A percentile compares a stretch with the other conserved stretches of the same genome.
phyloP scores from a whole-genome alignment of 2,113 vertebrate genomes.

The Boulengeromyrus knoepffleri region DNA sequence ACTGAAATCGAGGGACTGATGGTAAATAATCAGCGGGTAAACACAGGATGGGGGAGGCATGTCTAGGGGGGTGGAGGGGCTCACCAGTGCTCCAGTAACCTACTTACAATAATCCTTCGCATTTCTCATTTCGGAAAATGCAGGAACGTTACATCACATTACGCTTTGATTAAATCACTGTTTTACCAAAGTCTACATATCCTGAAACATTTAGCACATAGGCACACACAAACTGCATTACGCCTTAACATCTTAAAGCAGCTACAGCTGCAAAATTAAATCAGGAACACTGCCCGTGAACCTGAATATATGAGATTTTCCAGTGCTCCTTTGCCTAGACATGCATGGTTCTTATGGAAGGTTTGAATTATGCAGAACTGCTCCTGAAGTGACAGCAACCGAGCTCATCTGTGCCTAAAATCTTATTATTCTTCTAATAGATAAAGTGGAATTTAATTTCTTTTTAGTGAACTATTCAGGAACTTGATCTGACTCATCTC shows the following conservation, averaged over 20 bases:
- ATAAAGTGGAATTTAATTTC: neutral
- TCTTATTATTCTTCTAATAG: neutral
- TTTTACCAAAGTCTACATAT: constrained; percentile 9
- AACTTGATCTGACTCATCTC: neutral
- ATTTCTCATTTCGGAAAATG: constrained; percentile 57
- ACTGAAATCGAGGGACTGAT: neutral
- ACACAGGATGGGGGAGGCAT: neutral
- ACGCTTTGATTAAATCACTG: constrained; percentile 34
- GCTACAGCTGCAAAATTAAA: neutral
- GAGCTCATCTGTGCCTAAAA: neutral
- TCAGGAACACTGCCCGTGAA: neutral
- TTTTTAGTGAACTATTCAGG: neutral
- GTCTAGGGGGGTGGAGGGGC: neutral
- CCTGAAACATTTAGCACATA: neutral
- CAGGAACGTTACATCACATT: constrained; percentile 48
- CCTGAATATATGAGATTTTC: neutral
- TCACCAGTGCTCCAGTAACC: constrained; percentile 60
- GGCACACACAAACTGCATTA: neutral
- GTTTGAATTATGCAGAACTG: neutral
- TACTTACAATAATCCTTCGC: constrained; percentile 59
- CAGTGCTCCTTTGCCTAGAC: neutral
- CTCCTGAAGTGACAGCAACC: neutral
- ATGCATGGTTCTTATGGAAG: neutral
- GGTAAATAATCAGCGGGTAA: neutral
- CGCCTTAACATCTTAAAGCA: neutral